phyloP scores from a whole-genome alignment of 2,113 vertebrate genomes.

The Leiothrix lutea region DNA sequence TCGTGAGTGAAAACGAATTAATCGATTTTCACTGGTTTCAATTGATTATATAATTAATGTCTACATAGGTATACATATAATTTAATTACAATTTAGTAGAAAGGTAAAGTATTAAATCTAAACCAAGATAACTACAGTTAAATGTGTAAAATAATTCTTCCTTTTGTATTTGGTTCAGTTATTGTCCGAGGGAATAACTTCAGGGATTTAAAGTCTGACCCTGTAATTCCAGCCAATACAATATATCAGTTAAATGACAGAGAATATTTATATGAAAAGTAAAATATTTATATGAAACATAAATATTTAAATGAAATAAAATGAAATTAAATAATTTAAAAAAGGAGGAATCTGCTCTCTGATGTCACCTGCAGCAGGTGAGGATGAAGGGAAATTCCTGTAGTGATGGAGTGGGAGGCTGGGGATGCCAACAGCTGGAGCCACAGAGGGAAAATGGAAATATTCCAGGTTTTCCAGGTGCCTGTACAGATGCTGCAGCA shows the following conservation, averaged over 20 bases:
- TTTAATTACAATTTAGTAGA: background rate
- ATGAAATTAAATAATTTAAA: background rate
- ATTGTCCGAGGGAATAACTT: accelerated
- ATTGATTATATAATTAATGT: background rate
- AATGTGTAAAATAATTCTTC: background rate
- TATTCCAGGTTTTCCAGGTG: no score
- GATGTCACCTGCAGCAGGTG: background rate
- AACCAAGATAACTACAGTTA: background rate
- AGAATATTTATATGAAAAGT: background rate
- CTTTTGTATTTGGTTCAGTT: background rate
- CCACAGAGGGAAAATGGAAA: background rate
- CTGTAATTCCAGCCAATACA: background rate
- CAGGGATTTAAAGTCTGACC: background rate
- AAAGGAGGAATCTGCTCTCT: background rate
- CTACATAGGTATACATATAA: background rate
- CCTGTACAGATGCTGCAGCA: no score
- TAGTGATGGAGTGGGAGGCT: background rate
- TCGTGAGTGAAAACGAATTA: background rate
- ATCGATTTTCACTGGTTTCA: background rate
- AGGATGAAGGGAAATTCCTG: background rate
- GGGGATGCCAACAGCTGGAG: background rate
- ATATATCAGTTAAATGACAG: accelerated
- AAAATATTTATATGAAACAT: accelerated
- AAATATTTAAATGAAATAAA: background rate
- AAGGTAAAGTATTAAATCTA: background rate